Base-by-base conservation (phyloP, 1,140 invertebrate species). In the Drosophila trapezifrons region DNA sequence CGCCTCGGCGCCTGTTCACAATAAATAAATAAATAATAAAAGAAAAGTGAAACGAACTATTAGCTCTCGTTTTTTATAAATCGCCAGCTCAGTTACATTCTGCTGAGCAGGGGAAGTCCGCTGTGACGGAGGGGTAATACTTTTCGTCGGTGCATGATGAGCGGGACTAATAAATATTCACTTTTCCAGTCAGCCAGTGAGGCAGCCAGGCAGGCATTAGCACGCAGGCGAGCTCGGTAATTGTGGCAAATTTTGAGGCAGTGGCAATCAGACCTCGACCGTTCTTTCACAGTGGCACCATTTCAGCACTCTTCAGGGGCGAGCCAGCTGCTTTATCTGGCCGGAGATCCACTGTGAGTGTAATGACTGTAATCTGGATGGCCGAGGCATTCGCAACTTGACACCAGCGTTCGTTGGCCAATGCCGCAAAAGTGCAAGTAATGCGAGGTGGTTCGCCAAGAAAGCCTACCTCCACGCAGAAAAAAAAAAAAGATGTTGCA, bases 61-160 rank as follows among this genome's bases (percentile, higher is more conserved):
- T 89, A 89, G 85, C 84, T 89, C 84, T 89, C 84, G 84, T 89
- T 89, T 89, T 89, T 86, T 82, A 89, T 80, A 80, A 80, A 71
- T 89, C 76, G 77, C 80, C 62, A 54, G 29, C 66, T 78, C 66
- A 83, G 83, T 87, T 87, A 89, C 84, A 87, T 87, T 83, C 84
- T 87, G 80, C 35, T 89, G 84, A 86, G 79, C 84, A 89, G 20
- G 40, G 46, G 52, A 22, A 42, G 1, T 25, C 29, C 25, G 12
- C 9, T n/a, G 20, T 5, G 25, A 37, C 3, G 25, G 18, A 17
- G 15, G 35, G 54, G 18, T 49, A 62, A 60, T 76, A 69, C 49
- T 71, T 75, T 67, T 74, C 22, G 76, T 47, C 63, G 64, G 54
- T 42, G 76, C 73, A 76, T 65, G 78, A 78, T 71, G 57, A 77